Conservation (phyloP, 2,113 vertebrate species). For the Gorsachius goisagi region DNA sequence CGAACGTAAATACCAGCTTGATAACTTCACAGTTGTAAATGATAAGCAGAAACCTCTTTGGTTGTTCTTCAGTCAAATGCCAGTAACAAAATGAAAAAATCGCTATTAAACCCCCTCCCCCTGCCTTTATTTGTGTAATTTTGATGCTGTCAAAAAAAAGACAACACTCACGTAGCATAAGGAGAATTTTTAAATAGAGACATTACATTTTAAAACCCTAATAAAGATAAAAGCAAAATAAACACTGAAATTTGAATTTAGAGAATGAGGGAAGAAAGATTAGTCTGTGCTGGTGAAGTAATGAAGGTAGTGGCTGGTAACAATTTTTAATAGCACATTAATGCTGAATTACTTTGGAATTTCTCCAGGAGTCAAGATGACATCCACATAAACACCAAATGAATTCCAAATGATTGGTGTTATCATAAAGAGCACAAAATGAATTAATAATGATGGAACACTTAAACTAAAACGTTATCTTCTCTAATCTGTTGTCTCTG, state of each 20-base stretch:
- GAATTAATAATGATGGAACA: conserved; percentile 73
- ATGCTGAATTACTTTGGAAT: conserved; percentile 68
- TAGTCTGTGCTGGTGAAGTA: conserved; percentile 53
- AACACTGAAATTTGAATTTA: conserved; percentile 59
- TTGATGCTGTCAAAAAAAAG: conserved; percentile 63
- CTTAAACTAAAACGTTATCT: conserved; percentile 64
- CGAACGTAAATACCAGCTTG: conserved; percentile 49
- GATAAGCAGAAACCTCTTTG: conserved; percentile 48
- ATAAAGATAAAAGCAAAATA: conserved; percentile 71
- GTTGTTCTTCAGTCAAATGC: conserved; percentile 55
- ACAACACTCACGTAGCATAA: conserved; percentile 53
- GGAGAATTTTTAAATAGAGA: conserved; percentile 74
- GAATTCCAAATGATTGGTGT: conserved; percentile 70
- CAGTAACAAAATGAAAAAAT: conserved; percentile 66
- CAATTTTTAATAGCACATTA: conserved; percentile 75
- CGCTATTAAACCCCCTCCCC: conserved; percentile 28
- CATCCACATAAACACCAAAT: conserved; percentile 73
- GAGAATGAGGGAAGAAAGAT: conserved; percentile 48
- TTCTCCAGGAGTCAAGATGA: conserved; percentile 54
- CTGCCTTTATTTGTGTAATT: conserved; percentile 69
- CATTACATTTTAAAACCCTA: conserved; percentile 65
- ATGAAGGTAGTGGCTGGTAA: conserved; percentile 67
- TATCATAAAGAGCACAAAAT: conserved; percentile 73
- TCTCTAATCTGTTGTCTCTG: conserved; percentile 59
- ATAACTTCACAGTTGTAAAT: conserved; percentile 44